A percentile compares a stretch with the other conserved stretches of the same genome.
phyloP scores from a whole-genome alignment of 2,797 vertebrate genomes.

The Pagetopsis macropterus region DNA sequence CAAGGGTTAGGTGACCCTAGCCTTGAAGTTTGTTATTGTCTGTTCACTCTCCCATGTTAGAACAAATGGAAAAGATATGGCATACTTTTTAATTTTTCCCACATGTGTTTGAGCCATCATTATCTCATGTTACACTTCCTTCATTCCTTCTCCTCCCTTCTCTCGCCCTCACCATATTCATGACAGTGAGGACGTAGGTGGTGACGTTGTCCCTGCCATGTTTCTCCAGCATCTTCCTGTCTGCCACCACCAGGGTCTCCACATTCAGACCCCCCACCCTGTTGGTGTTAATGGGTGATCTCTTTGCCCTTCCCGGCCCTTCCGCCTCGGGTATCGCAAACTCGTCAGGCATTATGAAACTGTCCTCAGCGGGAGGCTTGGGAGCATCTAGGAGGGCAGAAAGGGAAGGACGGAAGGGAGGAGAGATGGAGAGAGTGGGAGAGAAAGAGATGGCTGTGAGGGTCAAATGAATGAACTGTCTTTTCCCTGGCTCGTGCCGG shows the following conservation, averaged over 20 bases:
- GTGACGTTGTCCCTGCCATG: slow-evolving; percentile 95
- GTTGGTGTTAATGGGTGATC: slow-evolving; percentile 89
- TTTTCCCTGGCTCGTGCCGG: slow-evolving; percentile 64
- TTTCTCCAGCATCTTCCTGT: slow-evolving; percentile 96
- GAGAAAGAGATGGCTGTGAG: slow-evolving; percentile 56
- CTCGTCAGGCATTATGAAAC: slow-evolving; percentile 87
- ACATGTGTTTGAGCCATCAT: not conserved
- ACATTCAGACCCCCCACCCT: slow-evolving; percentile 90
- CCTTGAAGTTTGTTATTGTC: not conserved
- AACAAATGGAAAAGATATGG: not conserved
- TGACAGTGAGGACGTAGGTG: slow-evolving; percentile 96
- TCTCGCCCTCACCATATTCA: slow-evolving; percentile 93
- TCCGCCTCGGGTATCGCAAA: slow-evolving; percentile 73
- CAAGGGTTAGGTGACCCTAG: not conserved
- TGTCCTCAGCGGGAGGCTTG: slow-evolving; percentile 86
- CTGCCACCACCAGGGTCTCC: slow-evolving; percentile 97
- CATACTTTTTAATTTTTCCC: not conserved
- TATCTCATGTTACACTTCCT: not conserved
- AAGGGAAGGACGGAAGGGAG: slow-evolving; percentile 47
- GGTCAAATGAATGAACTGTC: slow-evolving; percentile 51
- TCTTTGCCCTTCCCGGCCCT: slow-evolving; percentile 82
- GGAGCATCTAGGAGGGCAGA: slow-evolving; percentile 85
- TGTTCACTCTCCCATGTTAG: not conserved
- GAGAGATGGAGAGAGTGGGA: slow-evolving; percentile 31
- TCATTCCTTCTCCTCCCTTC: slow-evolving; percentile 15